A percentile compares a stretch with the other conserved stretches of the same genome.
Conservation (phyloP, 2,797 vertebrate species). For the Enteromius fasciolatus region DNA sequence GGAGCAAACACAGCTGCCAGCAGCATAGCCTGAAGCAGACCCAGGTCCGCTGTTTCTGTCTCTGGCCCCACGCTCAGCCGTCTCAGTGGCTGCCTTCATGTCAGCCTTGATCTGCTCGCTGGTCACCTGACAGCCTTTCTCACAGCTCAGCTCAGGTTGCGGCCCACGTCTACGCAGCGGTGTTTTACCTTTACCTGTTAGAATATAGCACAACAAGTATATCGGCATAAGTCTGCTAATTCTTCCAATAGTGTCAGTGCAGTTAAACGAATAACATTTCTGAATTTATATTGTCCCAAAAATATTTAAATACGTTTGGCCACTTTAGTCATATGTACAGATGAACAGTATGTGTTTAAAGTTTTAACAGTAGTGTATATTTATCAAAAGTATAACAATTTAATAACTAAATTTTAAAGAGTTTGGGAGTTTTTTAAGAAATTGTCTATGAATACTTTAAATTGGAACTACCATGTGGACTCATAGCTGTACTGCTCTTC, state of each 20-base stretch:
- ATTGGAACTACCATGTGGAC: conserved; percentile 62
- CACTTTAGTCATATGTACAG: background rate
- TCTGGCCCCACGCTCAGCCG: conserved; percentile 70
- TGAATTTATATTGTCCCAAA: background rate
- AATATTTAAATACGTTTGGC: background rate
- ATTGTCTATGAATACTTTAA: background rate
- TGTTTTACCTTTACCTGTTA: conserved; percentile 92
- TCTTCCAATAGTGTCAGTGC: background rate
- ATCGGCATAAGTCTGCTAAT: background rate
- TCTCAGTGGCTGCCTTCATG: conserved; percentile 94
- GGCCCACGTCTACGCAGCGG: conserved; percentile 84
- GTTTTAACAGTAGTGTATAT: background rate
- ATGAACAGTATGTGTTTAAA: background rate
- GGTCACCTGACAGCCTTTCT: conserved; percentile 97
- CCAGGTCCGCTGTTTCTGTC: conserved; percentile 67
- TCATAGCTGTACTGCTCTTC: conserved; percentile 72
- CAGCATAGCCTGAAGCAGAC: conserved; percentile 51
- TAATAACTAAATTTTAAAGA: too few species aligned
- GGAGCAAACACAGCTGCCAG: conserved; percentile 62
- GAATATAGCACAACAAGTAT: background rate
- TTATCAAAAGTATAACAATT: background rate
- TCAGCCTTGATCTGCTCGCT: conserved; percentile 99
- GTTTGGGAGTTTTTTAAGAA: background rate
- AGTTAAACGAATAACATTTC: background rate
- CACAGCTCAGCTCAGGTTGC: conserved; percentile 84